Base-by-base conservation (phyloP, 2,797 vertebrate species). In the Dermochelys coriacea region DNA sequence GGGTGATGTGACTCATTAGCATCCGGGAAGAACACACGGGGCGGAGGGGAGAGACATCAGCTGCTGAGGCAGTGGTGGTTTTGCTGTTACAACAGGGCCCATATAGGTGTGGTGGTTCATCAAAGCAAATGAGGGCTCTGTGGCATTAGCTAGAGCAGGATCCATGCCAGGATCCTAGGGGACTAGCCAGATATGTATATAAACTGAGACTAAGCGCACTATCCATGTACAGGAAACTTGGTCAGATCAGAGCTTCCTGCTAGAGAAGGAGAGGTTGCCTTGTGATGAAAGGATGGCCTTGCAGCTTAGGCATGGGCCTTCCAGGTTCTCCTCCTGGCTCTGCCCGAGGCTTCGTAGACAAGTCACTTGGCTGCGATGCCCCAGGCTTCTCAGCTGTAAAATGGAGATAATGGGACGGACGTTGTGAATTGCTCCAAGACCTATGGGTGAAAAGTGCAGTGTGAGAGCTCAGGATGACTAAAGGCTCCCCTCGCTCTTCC, bases 391-490 rank as follows among this genome's bases (percentile, higher is more conserved):
- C 23, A 21, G 16, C 5, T 31, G 34, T 15, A 47, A 41, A 80
- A 31, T 55, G 31, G 74, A n/a, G 74, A 6, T 27, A 16, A 75
- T 8, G 74, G 15, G 23, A 14, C 23, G 29, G 25, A 14, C 23
- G 12, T 75, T 27, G 23, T 45, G 23, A 75, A 15, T 23, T 29
- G 41, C 57, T 37, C 11, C 29, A 31, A 29, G 0, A 3, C 29
- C 11, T 34, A 2, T 12, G 9, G 21, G 41, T 4, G 6, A 0
- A 29, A 10, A 51, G 29, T 5, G 3, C 9, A 5, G 0, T 19
- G 21, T 49, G 1, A 2, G 21, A 57, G 0, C 1, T 15, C 8
- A 4, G 85, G 12, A 18, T 15, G 95, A 55, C 92, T 0, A 3
- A 25, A 49, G 12, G 5, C 2, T 16, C 6, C 3, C 14, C 10